Percentiles rank a stretch among this genome's conserved stretches.
Conservation (phyloP, 2,113 vertebrate genomes). For the Elachura formosa region DNA sequence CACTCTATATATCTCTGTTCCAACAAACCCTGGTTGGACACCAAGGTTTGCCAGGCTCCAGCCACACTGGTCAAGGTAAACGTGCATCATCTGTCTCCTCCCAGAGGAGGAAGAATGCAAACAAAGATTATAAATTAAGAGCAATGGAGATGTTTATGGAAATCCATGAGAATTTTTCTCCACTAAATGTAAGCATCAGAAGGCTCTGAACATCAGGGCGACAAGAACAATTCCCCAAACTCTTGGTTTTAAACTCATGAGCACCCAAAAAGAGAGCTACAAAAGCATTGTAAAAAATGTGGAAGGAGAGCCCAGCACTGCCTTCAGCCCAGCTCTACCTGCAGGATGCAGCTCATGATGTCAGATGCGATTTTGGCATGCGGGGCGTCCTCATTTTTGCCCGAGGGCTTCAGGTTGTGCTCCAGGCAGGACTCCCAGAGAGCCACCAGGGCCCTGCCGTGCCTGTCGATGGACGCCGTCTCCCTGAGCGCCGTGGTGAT, state of each 20-base stretch:
- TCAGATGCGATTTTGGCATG: conserved; percentile 96
- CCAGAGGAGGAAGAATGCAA: too few relatives aligned
- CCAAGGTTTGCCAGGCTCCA: too few relatives aligned
- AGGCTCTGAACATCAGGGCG: too few relatives aligned
- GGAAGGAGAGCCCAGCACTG: rapidly evolving
- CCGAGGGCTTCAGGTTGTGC: conserved; percentile 81
- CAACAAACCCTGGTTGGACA: too few relatives aligned
- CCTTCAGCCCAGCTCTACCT: conserved; percentile 69
- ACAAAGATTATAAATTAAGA: too few relatives aligned
- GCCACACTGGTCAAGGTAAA: too few relatives aligned
- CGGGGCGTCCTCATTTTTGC: conserved; percentile 86
- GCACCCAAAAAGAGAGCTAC: neutral
- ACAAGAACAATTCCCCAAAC: neutral
- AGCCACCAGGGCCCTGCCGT: conserved; percentile 83
- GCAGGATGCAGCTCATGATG: conserved; percentile 95
- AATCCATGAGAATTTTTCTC: too few relatives aligned
- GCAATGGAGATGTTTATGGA: too few relatives aligned
- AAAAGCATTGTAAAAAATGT: neutral
- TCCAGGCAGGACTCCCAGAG: conserved; percentile 96
- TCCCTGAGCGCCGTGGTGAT: conserved; percentile 93
- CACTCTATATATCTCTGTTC: too few relatives aligned
- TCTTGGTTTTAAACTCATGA: neutral
- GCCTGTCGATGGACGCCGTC: conserved; percentile 85
- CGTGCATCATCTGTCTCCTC: too few relatives aligned
- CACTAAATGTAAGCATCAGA: too few relatives aligned